These are phyloP conservation scores for Enteromius anoplus DNA, from an alignment of 2,797 vertebrate species.

Conservation along the genomic window DNA sequence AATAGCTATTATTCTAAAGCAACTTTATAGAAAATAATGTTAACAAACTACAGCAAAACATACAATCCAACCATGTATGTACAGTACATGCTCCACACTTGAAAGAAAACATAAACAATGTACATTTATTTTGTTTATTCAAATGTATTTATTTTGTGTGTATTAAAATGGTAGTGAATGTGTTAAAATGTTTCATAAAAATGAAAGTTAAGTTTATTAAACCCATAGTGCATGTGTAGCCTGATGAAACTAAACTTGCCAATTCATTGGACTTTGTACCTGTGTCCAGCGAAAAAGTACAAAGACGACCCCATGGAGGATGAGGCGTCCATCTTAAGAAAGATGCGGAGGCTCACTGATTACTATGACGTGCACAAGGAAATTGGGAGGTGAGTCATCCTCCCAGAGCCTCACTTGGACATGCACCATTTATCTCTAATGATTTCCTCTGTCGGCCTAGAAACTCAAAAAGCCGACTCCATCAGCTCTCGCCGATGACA, in stretches of 20 bases:
- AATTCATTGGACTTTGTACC: background rate
- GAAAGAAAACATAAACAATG: background rate
- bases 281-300: conserved; percentile 65
- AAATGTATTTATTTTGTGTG: background rate
- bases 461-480: conserved; percentile 27
- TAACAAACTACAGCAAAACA: background rate
- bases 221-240: background rate
- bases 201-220: background rate
- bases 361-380: conserved; percentile 94
- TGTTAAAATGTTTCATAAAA: background rate
- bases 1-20: background rate
- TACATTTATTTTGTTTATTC: background rate
- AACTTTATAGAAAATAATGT: background rate
- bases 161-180: background rate
- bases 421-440: conserved; percentile 55
- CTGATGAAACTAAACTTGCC: background rate
- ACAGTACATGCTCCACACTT: background rate
- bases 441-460: conserved; percentile 35
- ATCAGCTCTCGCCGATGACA: conserved; percentile 29
- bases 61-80: background rate
- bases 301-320: conserved; percentile 83
- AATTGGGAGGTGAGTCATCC: conserved; percentile 84
- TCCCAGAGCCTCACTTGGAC: conserved; percentile 36
- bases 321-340: conserved; percentile 77
- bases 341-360: conserved; percentile 87